phyloP scores from a whole-genome alignment of 2,113 vertebrate genomes.

The Mustela lutreola region DNA sequence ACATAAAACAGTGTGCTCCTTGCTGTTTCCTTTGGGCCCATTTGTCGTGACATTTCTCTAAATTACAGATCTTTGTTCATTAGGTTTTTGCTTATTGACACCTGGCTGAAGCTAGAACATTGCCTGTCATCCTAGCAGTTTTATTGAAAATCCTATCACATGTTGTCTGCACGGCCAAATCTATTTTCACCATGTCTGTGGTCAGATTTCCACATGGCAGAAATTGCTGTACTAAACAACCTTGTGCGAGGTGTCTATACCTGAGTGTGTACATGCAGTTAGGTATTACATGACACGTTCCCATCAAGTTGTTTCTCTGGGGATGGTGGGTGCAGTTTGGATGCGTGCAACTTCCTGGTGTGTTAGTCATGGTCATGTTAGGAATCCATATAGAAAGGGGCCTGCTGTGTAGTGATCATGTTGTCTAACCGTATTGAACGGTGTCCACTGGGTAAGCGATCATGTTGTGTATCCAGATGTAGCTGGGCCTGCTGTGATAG shows the following conservation, averaged over 20 bases:
- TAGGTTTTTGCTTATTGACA: constrained; percentile 1
- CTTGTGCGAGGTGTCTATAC: background rate
- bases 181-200: background rate
- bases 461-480: constrained; percentile 49
- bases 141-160: background rate
- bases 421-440: constrained; percentile 52
- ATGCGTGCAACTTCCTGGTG: background rate
- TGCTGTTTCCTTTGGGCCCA: background rate
- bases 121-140: background rate
- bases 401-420: constrained; percentile 56
- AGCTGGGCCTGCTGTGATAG: constrained; percentile 66
- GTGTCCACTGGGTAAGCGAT: constrained; percentile 59
- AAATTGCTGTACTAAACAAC: background rate
- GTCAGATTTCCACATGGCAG: background rate
- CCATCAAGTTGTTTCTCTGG: background rate
- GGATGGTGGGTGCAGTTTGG: background rate
- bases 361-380: background rate
- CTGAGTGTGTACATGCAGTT: background rate
- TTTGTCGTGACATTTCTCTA: constrained; percentile 7
- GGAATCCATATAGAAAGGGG: constrained; percentile 34
- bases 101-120: constrained; percentile 19
- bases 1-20: background rate
- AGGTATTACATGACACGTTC: background rate
- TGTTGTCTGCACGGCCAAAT: background rate
- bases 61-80: background rate